These are phyloP conservation scores for Heterodera schachtii DNA, from an alignment of 1,140 invertebrate species.

Conservation along the genomic window DNA sequence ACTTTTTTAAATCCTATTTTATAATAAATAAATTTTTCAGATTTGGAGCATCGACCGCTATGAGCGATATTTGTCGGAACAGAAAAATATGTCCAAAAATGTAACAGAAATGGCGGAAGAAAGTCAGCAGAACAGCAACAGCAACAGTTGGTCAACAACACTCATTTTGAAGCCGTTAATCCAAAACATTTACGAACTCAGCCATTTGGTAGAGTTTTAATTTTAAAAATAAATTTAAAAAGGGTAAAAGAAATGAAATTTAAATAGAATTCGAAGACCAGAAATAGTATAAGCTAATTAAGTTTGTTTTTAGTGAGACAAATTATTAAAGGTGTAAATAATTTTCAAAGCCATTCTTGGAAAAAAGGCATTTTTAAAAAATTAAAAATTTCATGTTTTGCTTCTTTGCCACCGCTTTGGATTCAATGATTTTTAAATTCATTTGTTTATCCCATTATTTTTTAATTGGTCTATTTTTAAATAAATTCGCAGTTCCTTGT, in stretches of 20 bases:
- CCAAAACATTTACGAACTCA: conserved; percentile 42
- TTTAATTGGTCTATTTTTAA: not conserved
- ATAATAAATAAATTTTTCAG: not conserved
- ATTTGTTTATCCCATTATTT: not conserved
- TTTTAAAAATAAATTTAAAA: not conserved
- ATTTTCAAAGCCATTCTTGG: too few relatives aligned
- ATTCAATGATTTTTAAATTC: too few relatives aligned
- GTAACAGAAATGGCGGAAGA: not conserved
- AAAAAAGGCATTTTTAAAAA: too few relatives aligned
- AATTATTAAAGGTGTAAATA: too few relatives aligned
- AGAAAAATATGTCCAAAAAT: conserved; percentile 1
- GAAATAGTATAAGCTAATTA: too few relatives aligned
- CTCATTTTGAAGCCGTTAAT: conserved; percentile 24
- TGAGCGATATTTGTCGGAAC: conserved; percentile 11
- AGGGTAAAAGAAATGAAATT: too few relatives aligned
- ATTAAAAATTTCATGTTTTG: too few relatives aligned
- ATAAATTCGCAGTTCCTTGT: conserved; percentile 54
- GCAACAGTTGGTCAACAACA: not conserved
- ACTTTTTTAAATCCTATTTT: not conserved
- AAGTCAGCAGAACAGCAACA: not conserved
- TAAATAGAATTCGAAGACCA: too few relatives aligned
- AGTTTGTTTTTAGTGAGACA: too few relatives aligned
- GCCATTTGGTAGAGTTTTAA: conserved; percentile 30
- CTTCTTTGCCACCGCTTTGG: too few relatives aligned
- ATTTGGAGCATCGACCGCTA: conserved; percentile 36